phyloP scores from a whole-genome alignment of 2,888 invertebrate species.

The Cancer borealis region DNA sequence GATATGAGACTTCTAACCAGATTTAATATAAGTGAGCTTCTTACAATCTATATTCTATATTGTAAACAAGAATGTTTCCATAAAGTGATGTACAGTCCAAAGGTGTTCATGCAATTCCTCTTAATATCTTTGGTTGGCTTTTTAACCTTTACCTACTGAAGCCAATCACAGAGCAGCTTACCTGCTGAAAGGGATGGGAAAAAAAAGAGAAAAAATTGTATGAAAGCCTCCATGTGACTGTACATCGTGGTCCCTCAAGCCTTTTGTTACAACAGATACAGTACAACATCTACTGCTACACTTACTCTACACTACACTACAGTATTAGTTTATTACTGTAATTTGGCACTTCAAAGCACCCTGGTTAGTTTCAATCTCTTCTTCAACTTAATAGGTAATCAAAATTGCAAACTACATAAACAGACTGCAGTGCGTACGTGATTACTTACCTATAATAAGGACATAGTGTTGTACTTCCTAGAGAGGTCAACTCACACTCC shows the following conservation, averaged over 20 bases:
- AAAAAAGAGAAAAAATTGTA: not conserved
- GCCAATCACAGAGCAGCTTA: too few species aligned
- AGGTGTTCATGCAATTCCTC: not conserved
- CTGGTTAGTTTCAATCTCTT: not conserved
- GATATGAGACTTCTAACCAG: too few species aligned
- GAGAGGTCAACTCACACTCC: not conserved
- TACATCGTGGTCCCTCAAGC: not conserved
- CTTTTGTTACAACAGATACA: not conserved
- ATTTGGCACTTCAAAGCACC: not conserved
- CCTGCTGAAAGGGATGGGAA: not conserved
- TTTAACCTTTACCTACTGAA: too few species aligned
- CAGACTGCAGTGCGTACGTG: not conserved
- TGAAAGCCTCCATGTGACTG: not conserved
- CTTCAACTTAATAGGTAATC: not conserved
- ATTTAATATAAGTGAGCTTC: too few species aligned
- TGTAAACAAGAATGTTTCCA: not conserved
- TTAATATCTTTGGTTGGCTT: not conserved
- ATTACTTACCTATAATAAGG: slow-evolving; percentile 3
- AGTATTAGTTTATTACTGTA: not conserved
- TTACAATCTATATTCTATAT: too few species aligned
- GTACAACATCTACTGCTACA: not conserved
- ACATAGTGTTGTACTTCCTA: not conserved
- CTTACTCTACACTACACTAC: not conserved
- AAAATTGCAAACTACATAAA: not conserved
- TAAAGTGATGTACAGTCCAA: not conserved